Percentiles rank a stretch among this genome's conserved stretches.
phyloP scores from a whole-genome alignment of 2,888 invertebrate genomes.

The Perithous albicinctus region DNA sequence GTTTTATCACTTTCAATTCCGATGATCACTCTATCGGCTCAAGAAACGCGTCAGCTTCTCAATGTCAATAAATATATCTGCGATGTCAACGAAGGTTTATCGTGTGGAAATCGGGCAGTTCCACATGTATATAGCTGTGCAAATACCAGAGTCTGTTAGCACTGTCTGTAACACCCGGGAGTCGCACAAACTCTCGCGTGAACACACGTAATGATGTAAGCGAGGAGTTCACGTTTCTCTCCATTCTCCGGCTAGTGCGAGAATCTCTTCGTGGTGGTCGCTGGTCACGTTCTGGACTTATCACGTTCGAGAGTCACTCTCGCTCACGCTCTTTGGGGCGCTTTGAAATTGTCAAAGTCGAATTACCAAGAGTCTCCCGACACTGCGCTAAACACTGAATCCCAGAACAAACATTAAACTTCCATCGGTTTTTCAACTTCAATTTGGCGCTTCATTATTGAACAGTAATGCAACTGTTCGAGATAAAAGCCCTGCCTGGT shows the following conservation, averaged over 20 bases:
- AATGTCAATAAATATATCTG: too few species aligned
- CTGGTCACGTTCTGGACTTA: conserved; percentile 43
- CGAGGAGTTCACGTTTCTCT: conserved; percentile 6
- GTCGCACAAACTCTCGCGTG: not conserved
- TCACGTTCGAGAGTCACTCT: conserved; percentile 29
- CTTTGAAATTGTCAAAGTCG: conserved; percentile 46
- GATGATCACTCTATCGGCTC: not conserved
- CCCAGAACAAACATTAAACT: not conserved
- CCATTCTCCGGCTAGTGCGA: not conserved
- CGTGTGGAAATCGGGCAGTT: not conserved
- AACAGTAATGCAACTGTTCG: too few species aligned
- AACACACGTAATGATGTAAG: conserved; percentile 39
- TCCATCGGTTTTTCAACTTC: not conserved
- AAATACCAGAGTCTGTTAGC: not conserved
- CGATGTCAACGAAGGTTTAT: not conserved
- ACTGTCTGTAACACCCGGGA: not conserved
- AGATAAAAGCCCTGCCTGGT: too few species aligned
- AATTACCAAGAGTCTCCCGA: conserved; percentile 30
- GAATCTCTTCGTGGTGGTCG: conserved; percentile 42
- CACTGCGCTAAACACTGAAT: conserved; percentile 8
- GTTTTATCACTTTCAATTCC: not conserved
- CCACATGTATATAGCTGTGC: not conserved
- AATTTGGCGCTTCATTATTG: too few species aligned
- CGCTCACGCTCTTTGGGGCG: conserved; percentile 24
- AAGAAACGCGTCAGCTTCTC: too few species aligned